A percentile compares a stretch with the other conserved stretches of the same genome.
These are phyloP conservation scores for Nasonia longicornis DNA, from an alignment of 1,140 invertebrate genomes.

Conservation along the genomic window DNA sequence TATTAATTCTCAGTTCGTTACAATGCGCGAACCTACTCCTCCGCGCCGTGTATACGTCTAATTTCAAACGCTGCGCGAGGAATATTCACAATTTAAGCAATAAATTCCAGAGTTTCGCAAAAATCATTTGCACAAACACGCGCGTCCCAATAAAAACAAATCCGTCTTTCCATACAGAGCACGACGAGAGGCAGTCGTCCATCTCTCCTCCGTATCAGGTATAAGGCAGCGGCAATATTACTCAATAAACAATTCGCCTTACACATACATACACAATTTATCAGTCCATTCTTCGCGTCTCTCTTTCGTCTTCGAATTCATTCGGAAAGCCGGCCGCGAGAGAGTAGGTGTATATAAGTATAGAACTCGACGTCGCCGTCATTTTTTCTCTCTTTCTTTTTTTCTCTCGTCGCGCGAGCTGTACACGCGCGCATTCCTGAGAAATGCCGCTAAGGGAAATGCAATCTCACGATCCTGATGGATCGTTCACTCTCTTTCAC, in stretches of 20 bases:
- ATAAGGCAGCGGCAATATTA: too few species aligned
- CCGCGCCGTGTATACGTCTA: too few species aligned
- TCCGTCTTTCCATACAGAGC: too few species aligned
- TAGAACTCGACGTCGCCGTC: not conserved
- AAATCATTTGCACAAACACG: not conserved
- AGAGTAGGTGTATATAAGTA: not conserved
- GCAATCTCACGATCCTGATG: constrained; percentile 35
- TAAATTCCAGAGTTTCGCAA: not conserved
- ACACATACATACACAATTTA: not conserved
- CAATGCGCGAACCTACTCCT: too few species aligned
- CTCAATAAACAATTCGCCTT: too few species aligned
- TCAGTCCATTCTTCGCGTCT: not conserved
- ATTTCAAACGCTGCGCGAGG: too few species aligned
- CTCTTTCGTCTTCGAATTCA: not conserved
- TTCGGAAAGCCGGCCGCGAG: not conserved
- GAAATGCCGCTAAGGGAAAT: constrained; percentile 26
- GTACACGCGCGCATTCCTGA: constrained; percentile 22
- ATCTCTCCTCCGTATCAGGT: too few species aligned
- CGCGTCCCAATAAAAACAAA: not conserved
- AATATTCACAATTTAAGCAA: not conserved
- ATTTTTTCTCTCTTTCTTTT: not conserved
- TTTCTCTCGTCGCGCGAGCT: not conserved
- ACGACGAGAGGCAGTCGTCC: too few species aligned
- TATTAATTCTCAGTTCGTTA: too few species aligned
- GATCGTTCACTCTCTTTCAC: not conserved